Base-by-base conservation (phyloP, 2,113 vertebrate species). In the Pangasianodon hypophthalmus region DNA sequence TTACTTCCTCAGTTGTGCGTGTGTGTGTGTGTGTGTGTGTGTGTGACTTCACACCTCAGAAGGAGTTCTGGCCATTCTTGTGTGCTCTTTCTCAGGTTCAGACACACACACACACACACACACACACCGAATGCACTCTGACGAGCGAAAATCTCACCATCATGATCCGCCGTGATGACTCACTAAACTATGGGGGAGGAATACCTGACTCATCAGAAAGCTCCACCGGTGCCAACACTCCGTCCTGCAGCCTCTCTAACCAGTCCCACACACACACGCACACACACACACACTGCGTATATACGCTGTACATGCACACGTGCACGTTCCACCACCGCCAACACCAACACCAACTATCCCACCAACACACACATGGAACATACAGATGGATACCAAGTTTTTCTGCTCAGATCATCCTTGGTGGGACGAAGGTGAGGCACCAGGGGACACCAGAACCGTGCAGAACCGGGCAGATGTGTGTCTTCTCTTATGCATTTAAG, bases 101-200 rank as follows among this genome's bases (percentile, higher is more conserved):
- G 62, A 85, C 85, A 86, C 64, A 86, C 58, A 85, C 56, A 85
- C 83, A 84, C 58, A 84, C 37, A 62, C 41, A 64, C 84, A 77
- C 90, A 85, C 88, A 89, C 71, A 88, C 84, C 64, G 85, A 82
- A 86, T 80, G 54, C 83, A 87, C 90, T 89, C 85, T 90, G 87
- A 92, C 71, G 88, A 92, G 90, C 48, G 75, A 90, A 89, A 91
- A 90, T 91, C 88, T 88, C 87, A 88, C 90, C 87, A 90, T 89
- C 87, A 91, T 91, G 90, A 91, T 89, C 67, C 77, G 46, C 44
- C 54, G 46, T 73, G 58, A 83, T 91, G 91, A 91, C 64, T 90
- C 91, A 91, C 87, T 52, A 85, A 89, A 86, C 90, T 92, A 88
- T 91, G 91, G 91, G 88, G 90, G 91, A 92, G 91, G 91, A 88